Evolutionary conservation across 2,888 invertebrate species (phyloP), one percentile per base, ranked within the genome.

Genomic region (Oscheius myriophilus): DNA sequence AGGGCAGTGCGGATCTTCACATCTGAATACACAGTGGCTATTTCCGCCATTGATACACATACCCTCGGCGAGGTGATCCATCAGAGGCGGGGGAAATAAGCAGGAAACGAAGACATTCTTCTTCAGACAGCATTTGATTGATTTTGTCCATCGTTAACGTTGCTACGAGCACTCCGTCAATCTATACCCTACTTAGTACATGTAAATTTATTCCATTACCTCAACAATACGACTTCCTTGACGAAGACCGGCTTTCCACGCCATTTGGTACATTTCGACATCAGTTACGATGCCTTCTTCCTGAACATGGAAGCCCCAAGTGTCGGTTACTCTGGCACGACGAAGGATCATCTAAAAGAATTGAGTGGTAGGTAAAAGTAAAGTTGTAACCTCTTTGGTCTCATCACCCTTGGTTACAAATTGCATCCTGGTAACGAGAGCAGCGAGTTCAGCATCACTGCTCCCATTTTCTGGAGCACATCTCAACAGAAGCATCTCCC

Each of bases 171-270:
- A 49, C 61, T 18, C 46, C 46, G 12, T 46, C 61, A 26, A 61
- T 61, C 49, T 57, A 74, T 66, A 42, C 72, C 83, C 67, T 84
- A 76, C 79, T 81, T 52, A 58, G 18, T 45, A 43, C n/a, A 21
- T 16, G n/a, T 18, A 14, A 39, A 41, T 25, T 39, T 39, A 26
- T 33, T 7, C 16, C 2, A 12, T 16, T 45, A 89, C 89, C 87
- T 96, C 95, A 1, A 96, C 93, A 75, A 96, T 90, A 18, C 95
- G 90, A 61, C 93, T 93, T 70, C 94, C 94, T 87, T 93, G 93
- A 55, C 93, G 89, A 55, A 96, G 90, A n/a, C 95, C 96, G 1
- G 93, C 93, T 76, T 88, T 87, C 87, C 88, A 89, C 43, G 90
- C 89, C 76, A 87, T 87, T 45, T 89, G 89, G 73, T 88, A 88